These are phyloP conservation scores for Caenorhabditis zanzibari DNA, from an alignment of 2,888 invertebrate species.

Conservation along the genomic window DNA sequence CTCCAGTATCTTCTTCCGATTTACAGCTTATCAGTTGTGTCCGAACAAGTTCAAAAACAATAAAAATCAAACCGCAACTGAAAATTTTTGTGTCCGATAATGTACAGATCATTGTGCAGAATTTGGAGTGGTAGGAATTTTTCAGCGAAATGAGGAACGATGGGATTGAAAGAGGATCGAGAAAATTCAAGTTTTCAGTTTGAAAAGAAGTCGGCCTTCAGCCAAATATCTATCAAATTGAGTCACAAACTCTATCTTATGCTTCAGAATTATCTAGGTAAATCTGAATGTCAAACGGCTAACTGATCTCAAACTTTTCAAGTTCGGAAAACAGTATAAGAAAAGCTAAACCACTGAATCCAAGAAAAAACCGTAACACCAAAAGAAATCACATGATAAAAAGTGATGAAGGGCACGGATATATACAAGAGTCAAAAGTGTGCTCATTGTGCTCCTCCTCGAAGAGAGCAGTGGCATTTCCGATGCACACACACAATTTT, in stretches of 20 bases:
- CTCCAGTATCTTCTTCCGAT: not conserved
- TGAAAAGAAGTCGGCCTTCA: too few relatives aligned
- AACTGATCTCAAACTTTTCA: too few relatives aligned
- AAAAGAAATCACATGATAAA: conserved; percentile 13
- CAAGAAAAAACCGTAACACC: not conserved
- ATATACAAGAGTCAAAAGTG: conserved; percentile 17
- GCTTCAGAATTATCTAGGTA: too few relatives aligned
- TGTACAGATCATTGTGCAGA: not conserved
- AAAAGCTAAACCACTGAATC: not conserved
- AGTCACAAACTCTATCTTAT: too few relatives aligned
- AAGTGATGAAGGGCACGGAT: conserved; percentile 5
- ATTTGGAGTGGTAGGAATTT: not conserved
- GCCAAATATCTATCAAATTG: too few relatives aligned
- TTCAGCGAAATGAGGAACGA: too few relatives aligned
- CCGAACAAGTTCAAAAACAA: not conserved
- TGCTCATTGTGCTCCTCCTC: conserved; percentile 11
- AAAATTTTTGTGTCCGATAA: not conserved
- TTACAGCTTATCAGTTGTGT: not conserved
- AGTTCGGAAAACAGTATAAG: too few relatives aligned
- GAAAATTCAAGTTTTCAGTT: too few relatives aligned
- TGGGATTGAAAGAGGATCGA: too few relatives aligned
- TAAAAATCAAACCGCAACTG: not conserved
- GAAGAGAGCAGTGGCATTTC: conserved; percentile 5
- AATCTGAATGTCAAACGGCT: too few relatives aligned
- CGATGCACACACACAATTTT: conserved; percentile 24